Evolutionary conservation across 2,113 vertebrate genomes (phyloP).

Genomic region (Campylomormyrus numenius): DNA sequence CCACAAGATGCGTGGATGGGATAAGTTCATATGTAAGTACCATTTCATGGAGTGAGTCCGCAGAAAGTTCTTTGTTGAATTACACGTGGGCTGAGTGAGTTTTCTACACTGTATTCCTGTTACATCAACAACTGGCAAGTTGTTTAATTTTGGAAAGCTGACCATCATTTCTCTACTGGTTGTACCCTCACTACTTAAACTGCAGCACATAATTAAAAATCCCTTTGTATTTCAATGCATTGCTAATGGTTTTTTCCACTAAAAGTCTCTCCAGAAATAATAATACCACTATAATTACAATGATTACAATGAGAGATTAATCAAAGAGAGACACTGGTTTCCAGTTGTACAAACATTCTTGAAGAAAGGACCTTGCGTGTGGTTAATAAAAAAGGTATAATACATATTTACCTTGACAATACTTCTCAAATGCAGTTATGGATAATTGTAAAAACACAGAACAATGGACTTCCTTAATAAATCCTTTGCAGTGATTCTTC

Average conservation of each 20-base stretch:
- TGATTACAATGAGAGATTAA: slow-evolving; percentile 27
- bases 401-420: not conserved
- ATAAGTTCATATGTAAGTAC: not conserved
- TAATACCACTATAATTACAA: slow-evolving; percentile 24
- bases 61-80: not conserved
- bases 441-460: slow-evolving; percentile 18
- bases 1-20: not conserved
- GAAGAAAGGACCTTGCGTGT: not conserved
- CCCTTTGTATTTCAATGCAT: slow-evolving; percentile 16
- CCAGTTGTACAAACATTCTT: slow-evolving; percentile 26
- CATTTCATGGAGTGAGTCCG: not conserved
- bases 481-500: not conserved
- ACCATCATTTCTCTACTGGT: not conserved
- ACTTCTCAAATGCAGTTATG: slow-evolving; percentile 11
- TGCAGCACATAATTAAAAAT: slow-evolving; percentile 24
- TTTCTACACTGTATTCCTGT: not conserved
- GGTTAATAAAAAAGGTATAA: not conserved
- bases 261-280: slow-evolving; percentile 38
- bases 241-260: slow-evolving; percentile 25
- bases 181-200: slow-evolving; percentile 13
- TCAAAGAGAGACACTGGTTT: slow-evolving; percentile 26
- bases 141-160: not conserved
- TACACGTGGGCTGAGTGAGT: not conserved
- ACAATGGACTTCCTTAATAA: not conserved
- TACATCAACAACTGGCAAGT: not conserved